phyloP scores from a whole-genome alignment of 2,888 invertebrate genomes.

The Thecocarcelia acutangulata region DNA sequence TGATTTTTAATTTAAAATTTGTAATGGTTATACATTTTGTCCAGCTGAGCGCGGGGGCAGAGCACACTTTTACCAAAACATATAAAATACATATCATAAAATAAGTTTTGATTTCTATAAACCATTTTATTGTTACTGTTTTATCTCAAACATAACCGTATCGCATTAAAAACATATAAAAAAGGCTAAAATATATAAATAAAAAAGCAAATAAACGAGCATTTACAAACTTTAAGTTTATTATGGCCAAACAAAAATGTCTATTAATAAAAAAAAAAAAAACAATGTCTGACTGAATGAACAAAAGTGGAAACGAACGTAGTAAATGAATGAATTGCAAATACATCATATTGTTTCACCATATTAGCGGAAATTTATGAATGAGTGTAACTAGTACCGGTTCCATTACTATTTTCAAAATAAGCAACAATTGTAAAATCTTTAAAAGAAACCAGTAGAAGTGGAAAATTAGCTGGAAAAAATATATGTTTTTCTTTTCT shows the following conservation, averaged over 20 bases:
- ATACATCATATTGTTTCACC: constrained; percentile 25
- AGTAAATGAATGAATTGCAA: constrained; percentile 53
- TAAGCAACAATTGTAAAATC: neutral
- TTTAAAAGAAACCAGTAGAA: neutral
- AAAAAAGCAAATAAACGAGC: neutral
- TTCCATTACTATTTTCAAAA: constrained; percentile 48
- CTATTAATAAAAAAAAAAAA: constrained; percentile 49
- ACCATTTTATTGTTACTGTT: constrained; percentile 7
- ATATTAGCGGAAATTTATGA: constrained; percentile 57
- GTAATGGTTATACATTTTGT: constrained; percentile 13
- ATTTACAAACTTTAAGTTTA: constrained; percentile 34
- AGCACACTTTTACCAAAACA: neutral
- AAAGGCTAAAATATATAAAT: constrained; percentile 24
- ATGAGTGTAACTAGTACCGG: constrained; percentile 64
- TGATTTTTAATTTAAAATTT: no score
- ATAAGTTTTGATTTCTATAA: constrained; percentile 24
- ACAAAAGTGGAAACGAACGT: neutral
- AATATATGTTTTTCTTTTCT: neutral
- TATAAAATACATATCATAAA: constrained; percentile 11
- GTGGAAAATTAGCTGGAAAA: constrained; percentile 62
- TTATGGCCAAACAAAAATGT: constrained; percentile 57
- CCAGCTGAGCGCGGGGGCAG: constrained; percentile 10
- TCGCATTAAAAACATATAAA: constrained; percentile 34
- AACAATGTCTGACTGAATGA: constrained; percentile 45
- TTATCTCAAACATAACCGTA: constrained; percentile 2